These are phyloP conservation scores for Limulus polyphemus DNA, from an alignment of 2,888 invertebrate species.

Conservation along the genomic window DNA sequence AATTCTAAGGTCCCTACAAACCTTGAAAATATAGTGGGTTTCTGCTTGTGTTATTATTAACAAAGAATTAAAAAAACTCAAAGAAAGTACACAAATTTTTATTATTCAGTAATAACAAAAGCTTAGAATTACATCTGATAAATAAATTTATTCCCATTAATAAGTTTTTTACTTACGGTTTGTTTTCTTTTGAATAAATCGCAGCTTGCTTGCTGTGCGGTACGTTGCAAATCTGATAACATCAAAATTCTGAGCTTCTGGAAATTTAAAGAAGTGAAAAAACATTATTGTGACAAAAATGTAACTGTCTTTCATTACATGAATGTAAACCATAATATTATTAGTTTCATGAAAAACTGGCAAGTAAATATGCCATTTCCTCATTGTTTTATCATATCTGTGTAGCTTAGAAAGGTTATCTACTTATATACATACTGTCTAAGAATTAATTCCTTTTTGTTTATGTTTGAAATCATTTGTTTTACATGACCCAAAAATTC, in stretches of 20 bases:
- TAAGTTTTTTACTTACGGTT: conserved; percentile 58
- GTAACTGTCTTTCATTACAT: not conserved
- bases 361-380: not conserved
- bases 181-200: conserved; percentile 95
- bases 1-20: too few species aligned
- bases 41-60: too few species aligned
- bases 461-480: too few species aligned
- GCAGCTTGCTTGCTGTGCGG: conserved; percentile 88
- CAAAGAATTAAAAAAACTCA: too few species aligned
- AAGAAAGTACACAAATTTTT: too few species aligned
- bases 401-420: too few species aligned
- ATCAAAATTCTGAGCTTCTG: conserved; percentile 76
- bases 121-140: too few species aligned
- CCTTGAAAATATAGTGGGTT: too few species aligned
- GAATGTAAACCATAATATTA: not conserved
- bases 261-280: conserved; percentile 1
- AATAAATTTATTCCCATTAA: not conserved
- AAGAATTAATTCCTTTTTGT: too few species aligned
- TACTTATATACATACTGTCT: too few species aligned
- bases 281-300: not conserved
- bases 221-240: conserved; percentile 95
- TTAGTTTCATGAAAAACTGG: not conserved
- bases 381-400: not conserved
- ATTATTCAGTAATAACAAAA: too few species aligned
- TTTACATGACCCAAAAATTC: too few species aligned